Base-by-base conservation (phyloP, 2,113 vertebrate species). In the Seriola dumerili region DNA sequence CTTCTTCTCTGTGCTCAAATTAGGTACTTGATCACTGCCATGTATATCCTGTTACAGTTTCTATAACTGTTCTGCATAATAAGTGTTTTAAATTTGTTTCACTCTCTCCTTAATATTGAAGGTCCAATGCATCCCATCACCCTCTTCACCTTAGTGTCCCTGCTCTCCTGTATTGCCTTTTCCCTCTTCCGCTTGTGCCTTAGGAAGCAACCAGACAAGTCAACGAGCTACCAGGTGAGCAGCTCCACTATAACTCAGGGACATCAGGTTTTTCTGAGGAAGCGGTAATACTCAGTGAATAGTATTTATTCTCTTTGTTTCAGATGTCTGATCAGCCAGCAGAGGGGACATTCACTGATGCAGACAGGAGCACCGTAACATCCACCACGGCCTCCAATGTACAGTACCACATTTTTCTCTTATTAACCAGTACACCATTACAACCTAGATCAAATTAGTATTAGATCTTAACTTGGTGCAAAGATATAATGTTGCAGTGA, bases 1-100 rank as follows among this genome's bases (percentile, higher is more conserved):
- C 73, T 99, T 99, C 96, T 99, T 99, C 95, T 99, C 97, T 0
- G 57, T 98, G 73, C 94, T 99, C 70, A 95, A 97, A 78, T 92
- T 99, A 6, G 98, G 98, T 99, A 94, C 48, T 40, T 55, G 17
- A 46, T 46, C 54, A 19, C 64, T 42, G 19, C 21, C 6, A 4
- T 38, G 48, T 25, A 5, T 29, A 5, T 13, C 23, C 42, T 13
- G 5, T 11, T 29, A 29, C 4, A 13, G 21, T 23, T 44, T 36
- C 25, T n/a, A 10, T 42, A 77, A 14, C 19, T n/a, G 1, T 48
- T 5, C 0, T 75, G 40, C n/a, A 59, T 64, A 8, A 2, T 74
- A 8, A 38, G 23, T 9, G 5, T 11, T 61, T 44, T 65, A 3
- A 62, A 3, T 36, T 29, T 74, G 19, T 89, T 76, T 13, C 8